These are phyloP conservation scores for Agapetus fuscipes DNA, from an alignment of 2,888 invertebrate species.

Conservation along the genomic window DNA sequence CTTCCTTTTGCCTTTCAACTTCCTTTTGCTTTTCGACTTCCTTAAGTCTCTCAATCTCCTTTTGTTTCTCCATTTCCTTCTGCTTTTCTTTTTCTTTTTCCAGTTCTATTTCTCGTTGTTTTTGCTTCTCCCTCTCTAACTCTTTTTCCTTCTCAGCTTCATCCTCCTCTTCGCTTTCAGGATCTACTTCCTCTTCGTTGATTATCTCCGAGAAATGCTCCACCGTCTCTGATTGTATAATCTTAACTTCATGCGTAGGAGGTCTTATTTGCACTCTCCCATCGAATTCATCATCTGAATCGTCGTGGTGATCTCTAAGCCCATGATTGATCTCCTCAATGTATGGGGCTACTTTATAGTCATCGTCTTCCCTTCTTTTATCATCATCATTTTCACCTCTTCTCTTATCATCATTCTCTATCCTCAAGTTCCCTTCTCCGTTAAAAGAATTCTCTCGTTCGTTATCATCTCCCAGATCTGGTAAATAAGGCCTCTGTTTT, in stretches of 20 bases:
- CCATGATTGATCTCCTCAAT: constrained; percentile 21
- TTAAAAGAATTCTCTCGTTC: constrained; percentile 16
- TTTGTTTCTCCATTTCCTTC: too few species aligned
- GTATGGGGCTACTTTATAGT: constrained; percentile 22
- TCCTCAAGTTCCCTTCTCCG: constrained; percentile 20
- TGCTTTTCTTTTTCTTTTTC: constrained; percentile 22
- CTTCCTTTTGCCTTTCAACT: too few species aligned
- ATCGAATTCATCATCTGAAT: background rate
- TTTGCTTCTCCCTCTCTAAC: too few species aligned
- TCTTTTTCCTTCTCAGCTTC: constrained; percentile 3
- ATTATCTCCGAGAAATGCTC: background rate
- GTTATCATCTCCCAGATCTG: constrained; percentile 24
- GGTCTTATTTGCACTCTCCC: background rate
- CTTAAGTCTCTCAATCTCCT: too few species aligned
- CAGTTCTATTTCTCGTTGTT: too few species aligned
- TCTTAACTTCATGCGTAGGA: constrained; percentile 11
- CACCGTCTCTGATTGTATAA: constrained; percentile 4
- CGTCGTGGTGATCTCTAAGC: background rate
- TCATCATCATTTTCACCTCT: constrained; percentile 1
- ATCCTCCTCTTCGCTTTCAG: constrained; percentile 16
- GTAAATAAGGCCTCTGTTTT: constrained; percentile 27
- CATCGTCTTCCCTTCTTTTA: constrained; percentile 6
- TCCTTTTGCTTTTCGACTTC: too few species aligned
- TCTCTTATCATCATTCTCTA: constrained; percentile 4
- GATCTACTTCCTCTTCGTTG: constrained; percentile 2